phyloP scores from a whole-genome alignment of 1,140 invertebrate genomes.

The Akabosia matsudoensis region DNA sequence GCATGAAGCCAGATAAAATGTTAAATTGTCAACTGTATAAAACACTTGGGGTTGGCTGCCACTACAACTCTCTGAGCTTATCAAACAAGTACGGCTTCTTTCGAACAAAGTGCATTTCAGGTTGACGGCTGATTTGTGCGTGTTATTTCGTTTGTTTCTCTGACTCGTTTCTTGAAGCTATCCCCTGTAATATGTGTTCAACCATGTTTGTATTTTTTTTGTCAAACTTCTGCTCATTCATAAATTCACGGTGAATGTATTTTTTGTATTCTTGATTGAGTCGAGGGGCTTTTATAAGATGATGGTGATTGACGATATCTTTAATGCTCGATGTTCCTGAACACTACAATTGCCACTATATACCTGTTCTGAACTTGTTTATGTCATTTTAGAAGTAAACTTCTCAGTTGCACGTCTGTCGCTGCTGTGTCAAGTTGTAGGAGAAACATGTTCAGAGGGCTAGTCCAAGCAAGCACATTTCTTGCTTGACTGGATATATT shows the following conservation, averaged over 20 bases:
- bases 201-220: neutral
- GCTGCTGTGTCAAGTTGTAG: neutral
- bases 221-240: constrained; percentile 7
- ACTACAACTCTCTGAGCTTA: neutral
- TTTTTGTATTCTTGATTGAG: neutral
- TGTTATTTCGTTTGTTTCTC: neutral
- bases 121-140: neutral
- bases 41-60: neutral
- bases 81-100: too few species aligned
- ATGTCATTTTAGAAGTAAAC: neutral
- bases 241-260: neutral
- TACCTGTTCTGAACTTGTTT: neutral
- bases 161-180: neutral
- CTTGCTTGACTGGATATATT: neutral
- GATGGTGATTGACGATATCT: neutral
- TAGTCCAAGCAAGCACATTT: neutral
- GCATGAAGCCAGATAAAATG: too few species aligned
- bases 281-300: neutral
- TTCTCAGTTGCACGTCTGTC: neutral
- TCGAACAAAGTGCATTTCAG: neutral
- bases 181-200: neutral
- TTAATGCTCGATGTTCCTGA: neutral
- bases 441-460: neutral
- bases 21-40: too few species aligned
- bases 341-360: neutral